Base-by-base conservation (phyloP, 1,140 invertebrate genomes). In the Nomia melanderi region DNA sequence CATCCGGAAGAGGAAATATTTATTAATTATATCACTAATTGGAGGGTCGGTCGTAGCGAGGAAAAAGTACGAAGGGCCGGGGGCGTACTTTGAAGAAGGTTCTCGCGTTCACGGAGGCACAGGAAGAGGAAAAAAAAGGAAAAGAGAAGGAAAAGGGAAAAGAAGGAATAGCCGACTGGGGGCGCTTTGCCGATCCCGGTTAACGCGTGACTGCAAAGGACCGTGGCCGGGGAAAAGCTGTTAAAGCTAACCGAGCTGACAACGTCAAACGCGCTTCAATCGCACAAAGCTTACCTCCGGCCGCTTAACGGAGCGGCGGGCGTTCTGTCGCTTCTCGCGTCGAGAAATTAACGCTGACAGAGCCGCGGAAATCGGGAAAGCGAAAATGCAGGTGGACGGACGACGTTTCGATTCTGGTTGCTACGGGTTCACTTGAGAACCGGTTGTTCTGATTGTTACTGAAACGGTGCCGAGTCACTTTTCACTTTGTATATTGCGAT, bases 11-110 rank as follows among this genome's bases (percentile, higher is more conserved):
- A 71, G 69, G 78, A 83, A 85, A 84, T 83, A 86, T 85, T 83
- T 85, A 86, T 86, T 86, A 86, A 86, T 86, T 83, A 85, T 78
- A 75, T 31, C 81, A 72, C 81, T 84, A 86, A 86, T 86, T 86
- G 81, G 83, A 83, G 67, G 76, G 84, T 76, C n/a, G 14, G 44
- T 17, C 59, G 7, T 27, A 20, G 41, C 39, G 17, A 25, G 44
- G 56, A 59, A 59, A 70, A 70, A 50, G 75, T n/a, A 20, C 73
- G 50, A 12, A 47, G 33, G 57, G 14, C 6, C 14, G 9, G 4
- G 9, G 2, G 2, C 29, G 11, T 5, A 31, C 44, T 53, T 62
- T 54, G 39, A 36, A 23, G 59, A 54, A 33, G 33, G 53, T 70
- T 75, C 29, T 44, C 53, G 63, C 50, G 54, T 33, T 57, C 44